These are phyloP conservation scores for Scyliorhinus canicula DNA, from an alignment of 2,797 vertebrate genomes.

Conservation along the genomic window DNA sequence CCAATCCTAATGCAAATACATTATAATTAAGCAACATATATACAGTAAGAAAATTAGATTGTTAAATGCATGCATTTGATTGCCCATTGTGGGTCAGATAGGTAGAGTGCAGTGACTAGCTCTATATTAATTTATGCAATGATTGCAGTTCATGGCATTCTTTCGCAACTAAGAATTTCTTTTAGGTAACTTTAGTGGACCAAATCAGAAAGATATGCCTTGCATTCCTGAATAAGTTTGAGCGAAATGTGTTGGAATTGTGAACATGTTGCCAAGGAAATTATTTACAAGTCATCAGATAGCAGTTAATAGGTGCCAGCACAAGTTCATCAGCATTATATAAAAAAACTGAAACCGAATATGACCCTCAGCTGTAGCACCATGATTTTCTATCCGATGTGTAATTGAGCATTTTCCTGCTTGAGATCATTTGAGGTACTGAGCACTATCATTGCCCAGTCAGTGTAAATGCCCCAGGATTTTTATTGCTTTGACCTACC, in stretches of 20 bases:
- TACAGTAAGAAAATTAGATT: background rate
- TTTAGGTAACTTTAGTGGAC: background rate
- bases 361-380: background rate
- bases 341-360: background rate
- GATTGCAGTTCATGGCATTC: background rate
- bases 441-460: background rate
- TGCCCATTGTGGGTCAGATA: background rate
- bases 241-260: background rate
- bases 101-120: background rate
- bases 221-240: background rate
- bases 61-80: background rate
- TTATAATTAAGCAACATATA: background rate
- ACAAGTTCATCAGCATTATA: background rate
- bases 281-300: constrained; percentile 22
- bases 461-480: background rate
- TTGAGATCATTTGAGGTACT: background rate
- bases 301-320: background rate
- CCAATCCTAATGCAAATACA: background rate
- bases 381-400: background rate
- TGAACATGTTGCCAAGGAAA: constrained; percentile 5
- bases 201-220: background rate
- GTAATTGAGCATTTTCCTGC: background rate
- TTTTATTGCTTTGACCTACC: background rate
- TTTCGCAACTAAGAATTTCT: background rate
- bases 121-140: background rate